Evolutionary conservation across 2,113 vertebrate species (phyloP).

Genomic region (Rhipidura dahli): DNA sequence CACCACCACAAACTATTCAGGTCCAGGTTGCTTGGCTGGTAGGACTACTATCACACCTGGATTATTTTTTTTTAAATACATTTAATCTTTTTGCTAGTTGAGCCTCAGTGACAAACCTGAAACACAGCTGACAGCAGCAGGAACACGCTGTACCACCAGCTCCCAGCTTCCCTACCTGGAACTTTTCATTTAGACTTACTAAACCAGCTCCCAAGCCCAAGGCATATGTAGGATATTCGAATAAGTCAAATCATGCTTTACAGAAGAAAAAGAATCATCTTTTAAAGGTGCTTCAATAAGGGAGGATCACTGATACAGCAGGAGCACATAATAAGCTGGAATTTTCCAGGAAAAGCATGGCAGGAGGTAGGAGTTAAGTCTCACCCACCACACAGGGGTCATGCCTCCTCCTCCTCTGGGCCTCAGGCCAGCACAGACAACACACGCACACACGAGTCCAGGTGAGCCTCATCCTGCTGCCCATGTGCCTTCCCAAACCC

Average conservation of each 20-base stretch:
- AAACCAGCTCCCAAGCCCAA: background rate
- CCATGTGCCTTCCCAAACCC: background rate
- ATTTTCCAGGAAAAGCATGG: background rate
- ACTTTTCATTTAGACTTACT: background rate
- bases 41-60: background rate
- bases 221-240: background rate
- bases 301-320: background rate
- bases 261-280: background rate
- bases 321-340: background rate
- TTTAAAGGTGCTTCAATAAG: background rate
- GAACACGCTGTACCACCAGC: background rate
- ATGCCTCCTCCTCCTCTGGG: background rate
- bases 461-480: background rate
- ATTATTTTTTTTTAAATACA: background rate
- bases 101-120: background rate
- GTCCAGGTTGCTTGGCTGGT: background rate
- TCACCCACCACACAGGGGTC: background rate
- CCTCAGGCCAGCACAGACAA: background rate
- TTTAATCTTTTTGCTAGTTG: background rate
- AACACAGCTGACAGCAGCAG: background rate
- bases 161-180: background rate
- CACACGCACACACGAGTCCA: background rate
- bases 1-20: background rate
- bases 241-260: background rate
- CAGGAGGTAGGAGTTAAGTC: background rate